phyloP scores from a whole-genome alignment of 2,113 vertebrate species.

The Canis aureus region DNA sequence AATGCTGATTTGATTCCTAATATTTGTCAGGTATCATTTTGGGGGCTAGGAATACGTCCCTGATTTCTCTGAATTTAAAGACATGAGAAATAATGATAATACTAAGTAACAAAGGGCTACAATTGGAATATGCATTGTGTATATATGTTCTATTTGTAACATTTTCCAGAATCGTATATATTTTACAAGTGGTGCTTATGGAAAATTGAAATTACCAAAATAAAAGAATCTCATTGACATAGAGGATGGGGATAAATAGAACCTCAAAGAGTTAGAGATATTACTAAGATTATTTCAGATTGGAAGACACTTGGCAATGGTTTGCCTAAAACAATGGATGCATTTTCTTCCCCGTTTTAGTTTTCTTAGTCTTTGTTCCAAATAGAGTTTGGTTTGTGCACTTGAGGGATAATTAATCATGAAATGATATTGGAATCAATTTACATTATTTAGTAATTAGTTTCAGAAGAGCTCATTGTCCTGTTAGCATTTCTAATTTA shows the following conservation, averaged over 20 bases:
- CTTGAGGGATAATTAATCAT: background rate
- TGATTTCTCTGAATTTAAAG: background rate
- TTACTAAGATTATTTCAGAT: background rate
- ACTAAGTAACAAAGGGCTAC: background rate
- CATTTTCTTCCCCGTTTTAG: background rate
- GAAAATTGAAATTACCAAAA: background rate
- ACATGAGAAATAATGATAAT: background rate
- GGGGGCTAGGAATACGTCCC: background rate
- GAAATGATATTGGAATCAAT: conserved; percentile 47
- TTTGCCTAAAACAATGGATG: background rate
- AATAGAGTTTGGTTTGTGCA: background rate
- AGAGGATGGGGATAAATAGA: background rate
- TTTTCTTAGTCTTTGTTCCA: background rate
- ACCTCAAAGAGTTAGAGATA: background rate
- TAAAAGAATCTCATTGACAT: background rate
- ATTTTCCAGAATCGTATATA: background rate
- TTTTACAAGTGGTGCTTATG: background rate
- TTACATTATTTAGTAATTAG: conserved; percentile 7
- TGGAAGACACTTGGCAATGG: background rate
- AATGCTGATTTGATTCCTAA: background rate
- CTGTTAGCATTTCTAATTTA: conserved; percentile 12
- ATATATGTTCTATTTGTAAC: background rate
- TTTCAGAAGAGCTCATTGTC: conserved; percentile 46
- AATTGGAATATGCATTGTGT: background rate
- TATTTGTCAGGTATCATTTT: background rate